Evolutionary conservation across 2,113 vertebrate genomes (phyloP).

Genomic region (Acrocephalus arundinaceus): DNA sequence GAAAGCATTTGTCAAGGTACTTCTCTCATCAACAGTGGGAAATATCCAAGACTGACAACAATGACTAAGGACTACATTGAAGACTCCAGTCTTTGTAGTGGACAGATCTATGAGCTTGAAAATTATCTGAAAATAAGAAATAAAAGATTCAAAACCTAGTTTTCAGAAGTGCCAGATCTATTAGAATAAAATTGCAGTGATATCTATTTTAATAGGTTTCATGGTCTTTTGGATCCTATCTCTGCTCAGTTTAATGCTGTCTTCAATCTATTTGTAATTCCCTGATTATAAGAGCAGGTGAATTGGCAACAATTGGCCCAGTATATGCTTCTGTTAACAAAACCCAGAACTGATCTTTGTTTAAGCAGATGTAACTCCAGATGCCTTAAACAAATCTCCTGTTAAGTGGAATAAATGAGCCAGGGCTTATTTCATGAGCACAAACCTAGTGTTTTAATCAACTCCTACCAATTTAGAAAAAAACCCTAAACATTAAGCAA

Average conservation of each 20-base stretch:
- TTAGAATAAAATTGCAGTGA: background rate
- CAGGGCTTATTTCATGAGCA: background rate
- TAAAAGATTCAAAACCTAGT: background rate
- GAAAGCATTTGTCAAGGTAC: slow-evolving; percentile 52
- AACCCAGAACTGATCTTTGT: background rate
- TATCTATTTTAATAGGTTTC: background rate
- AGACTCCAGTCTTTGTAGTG: slow-evolving; percentile 86
- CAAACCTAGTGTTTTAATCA: background rate
- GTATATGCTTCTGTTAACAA: background rate
- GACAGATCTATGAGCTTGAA: slow-evolving; percentile 86
- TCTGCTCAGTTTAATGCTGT: background rate
- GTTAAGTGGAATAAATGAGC: background rate
- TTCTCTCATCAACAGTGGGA: background rate
- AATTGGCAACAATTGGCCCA: background rate
- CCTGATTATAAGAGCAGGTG: background rate
- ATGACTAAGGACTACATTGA: slow-evolving; percentile 83
- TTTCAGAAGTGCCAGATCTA: background rate
- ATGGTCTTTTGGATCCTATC: background rate
- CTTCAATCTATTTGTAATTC: background rate
- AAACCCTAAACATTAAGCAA: background rate
- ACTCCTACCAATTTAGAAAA: background rate
- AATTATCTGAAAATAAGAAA: slow-evolving; percentile 79
- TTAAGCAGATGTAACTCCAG: background rate
- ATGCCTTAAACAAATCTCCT: background rate
- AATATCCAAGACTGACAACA: slow-evolving; percentile 88